Conservation (phyloP, 2,113 vertebrate genomes). For the Sturnira hondurensis region DNA sequence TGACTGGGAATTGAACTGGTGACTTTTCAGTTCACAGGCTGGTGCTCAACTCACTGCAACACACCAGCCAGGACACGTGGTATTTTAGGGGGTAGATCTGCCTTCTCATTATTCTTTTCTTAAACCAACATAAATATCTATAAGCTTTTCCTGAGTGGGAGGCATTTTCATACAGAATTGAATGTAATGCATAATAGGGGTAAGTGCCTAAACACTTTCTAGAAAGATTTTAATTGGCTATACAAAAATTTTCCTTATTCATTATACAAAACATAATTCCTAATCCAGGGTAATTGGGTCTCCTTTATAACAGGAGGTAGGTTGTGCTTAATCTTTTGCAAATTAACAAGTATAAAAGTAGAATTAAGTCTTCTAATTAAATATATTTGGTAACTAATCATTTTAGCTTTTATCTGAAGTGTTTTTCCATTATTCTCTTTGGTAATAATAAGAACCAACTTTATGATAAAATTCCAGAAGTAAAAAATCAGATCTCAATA, state of each 20-base stretch:
- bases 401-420: slow-evolving; percentile 28
- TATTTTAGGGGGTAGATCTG: not conserved
- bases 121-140: not conserved
- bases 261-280: not conserved
- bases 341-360: slow-evolving; percentile 42
- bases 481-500: slow-evolving; percentile 13
- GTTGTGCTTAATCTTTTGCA: slow-evolving; percentile 39
- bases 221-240: slow-evolving; percentile 43
- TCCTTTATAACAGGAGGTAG: slow-evolving; percentile 34
- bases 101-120: not conserved
- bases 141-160: not conserved
- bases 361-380: slow-evolving; percentile 49
- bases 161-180: not conserved
- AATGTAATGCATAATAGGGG: not conserved
- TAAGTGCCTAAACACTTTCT: not conserved
- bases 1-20: too few species aligned
- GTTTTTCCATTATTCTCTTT: slow-evolving; percentile 38
- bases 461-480: slow-evolving; percentile 36
- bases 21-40: too few species aligned
- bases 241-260: slow-evolving; percentile 25
- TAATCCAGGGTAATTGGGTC: slow-evolving; percentile 47
- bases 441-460: slow-evolving; percentile 8
- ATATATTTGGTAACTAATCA: slow-evolving; percentile 32
- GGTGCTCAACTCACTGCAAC: too few species aligned
- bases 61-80: not conserved